phyloP scores from a whole-genome alignment of 2,888 invertebrate genomes.

The Megastigmus dorsalis region DNA sequence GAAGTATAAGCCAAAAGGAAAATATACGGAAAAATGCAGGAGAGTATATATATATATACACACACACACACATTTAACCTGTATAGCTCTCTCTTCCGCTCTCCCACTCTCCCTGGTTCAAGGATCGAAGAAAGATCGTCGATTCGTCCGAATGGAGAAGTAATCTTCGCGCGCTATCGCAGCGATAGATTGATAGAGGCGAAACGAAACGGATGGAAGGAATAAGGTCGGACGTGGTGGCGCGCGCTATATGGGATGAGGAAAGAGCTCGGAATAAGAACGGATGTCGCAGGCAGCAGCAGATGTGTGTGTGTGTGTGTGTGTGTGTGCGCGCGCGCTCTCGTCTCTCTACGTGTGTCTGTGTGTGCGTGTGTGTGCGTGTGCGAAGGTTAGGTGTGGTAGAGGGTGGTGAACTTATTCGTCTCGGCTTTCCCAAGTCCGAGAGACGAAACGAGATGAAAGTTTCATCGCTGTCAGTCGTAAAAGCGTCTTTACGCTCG shows the following conservation, averaged over 20 bases:
- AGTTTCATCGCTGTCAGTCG: constrained; percentile 62
- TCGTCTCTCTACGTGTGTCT: too few species aligned
- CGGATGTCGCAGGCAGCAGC: neutral
- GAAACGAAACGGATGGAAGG: constrained; percentile 9
- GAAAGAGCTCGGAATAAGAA: neutral
- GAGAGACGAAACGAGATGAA: constrained; percentile 56
- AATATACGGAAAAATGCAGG: too few species aligned
- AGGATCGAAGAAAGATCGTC: neutral
- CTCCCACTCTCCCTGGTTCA: too few species aligned
- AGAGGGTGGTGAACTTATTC: constrained; percentile 24
- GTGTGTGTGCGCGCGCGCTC: too few species aligned
- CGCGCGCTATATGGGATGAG: neutral
- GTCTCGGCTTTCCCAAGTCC: constrained; percentile 30
- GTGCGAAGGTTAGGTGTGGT: too few species aligned
- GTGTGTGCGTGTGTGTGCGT: too few species aligned
- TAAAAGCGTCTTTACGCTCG: constrained; percentile 62
- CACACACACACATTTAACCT: too few species aligned
- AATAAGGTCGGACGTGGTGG: too few species aligned
- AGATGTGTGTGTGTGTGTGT: too few species aligned
- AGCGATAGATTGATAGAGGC: constrained; percentile 26
- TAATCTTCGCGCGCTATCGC: constrained; percentile 9
- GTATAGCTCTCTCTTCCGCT: too few species aligned
- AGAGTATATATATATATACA: too few species aligned
- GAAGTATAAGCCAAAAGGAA: too few species aligned
- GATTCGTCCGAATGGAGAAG: constrained; percentile 1